phyloP scores from a whole-genome alignment of 2,113 vertebrate genomes.

The Procavia capensis region DNA sequence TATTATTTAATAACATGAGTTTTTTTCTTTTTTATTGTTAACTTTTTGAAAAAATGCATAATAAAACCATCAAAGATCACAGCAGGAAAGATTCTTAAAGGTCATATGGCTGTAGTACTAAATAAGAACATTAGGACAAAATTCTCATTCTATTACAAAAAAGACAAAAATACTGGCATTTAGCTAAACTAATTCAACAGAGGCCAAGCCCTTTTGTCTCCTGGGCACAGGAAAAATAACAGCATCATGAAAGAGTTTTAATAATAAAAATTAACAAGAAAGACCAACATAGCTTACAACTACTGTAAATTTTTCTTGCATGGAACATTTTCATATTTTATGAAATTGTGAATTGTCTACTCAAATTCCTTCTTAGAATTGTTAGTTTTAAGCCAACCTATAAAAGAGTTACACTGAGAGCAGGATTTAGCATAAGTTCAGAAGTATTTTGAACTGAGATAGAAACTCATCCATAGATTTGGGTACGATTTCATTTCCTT shows the following conservation, averaged over 20 bases:
- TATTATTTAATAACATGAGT: constrained; percentile 35
- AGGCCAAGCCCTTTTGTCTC: constrained; percentile 31
- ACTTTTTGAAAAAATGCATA: constrained; percentile 8
- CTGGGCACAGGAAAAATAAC: constrained; percentile 50
- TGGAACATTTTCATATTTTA: not conserved
- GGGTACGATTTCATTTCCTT: constrained; percentile 1
- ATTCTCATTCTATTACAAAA: constrained; percentile 58
- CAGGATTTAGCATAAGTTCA: not conserved
- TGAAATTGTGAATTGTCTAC: constrained; percentile 27
- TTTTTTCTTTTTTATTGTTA: not conserved
- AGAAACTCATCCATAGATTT: constrained; percentile 36
- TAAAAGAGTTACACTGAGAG: constrained; percentile 13
- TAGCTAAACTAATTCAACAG: constrained; percentile 61
- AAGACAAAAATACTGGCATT: constrained; percentile 61
- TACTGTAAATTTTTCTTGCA: constrained; percentile 5
- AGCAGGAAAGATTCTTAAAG: constrained; percentile 66
- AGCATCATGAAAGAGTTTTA: constrained; percentile 46
- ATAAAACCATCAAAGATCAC: constrained; percentile 37
- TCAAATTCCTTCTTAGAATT: not conserved
- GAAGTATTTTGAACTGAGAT: constrained; percentile 29
- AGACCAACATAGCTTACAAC: constrained; percentile 46
- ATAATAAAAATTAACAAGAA: constrained; percentile 63
- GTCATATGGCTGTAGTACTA: constrained; percentile 59
- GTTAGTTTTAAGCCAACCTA: constrained; percentile 28
- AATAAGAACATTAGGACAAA: constrained; percentile 68